Percentiles rank a stretch among this genome's conserved stretches.
phyloP scores from a whole-genome alignment of 2,113 vertebrate species.

The Vidua macroura region DNA sequence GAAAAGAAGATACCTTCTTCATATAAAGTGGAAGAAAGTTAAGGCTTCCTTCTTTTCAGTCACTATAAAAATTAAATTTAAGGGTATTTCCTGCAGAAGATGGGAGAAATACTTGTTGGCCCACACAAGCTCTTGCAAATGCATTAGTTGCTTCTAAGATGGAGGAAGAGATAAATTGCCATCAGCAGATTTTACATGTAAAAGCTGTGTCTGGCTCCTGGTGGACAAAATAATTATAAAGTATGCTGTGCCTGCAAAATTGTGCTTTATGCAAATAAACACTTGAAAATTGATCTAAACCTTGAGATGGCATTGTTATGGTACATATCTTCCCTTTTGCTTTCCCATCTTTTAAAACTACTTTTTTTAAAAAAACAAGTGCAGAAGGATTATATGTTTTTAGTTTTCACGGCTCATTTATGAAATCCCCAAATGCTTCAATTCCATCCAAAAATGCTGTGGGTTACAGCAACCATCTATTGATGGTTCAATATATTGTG shows the following conservation, averaged over 20 bases:
- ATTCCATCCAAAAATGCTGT: not conserved
- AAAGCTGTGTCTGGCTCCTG: not conserved
- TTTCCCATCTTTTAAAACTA: not conserved
- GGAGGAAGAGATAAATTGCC: not conserved
- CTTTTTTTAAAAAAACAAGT: not conserved
- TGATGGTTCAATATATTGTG: not conserved
- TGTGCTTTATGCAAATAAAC: not conserved
- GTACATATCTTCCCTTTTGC: not conserved
- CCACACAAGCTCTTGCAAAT: not conserved
- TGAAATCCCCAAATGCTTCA: not conserved
- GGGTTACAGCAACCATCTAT: not conserved
- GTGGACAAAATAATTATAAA: not conserved
- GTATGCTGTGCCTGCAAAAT: not conserved
- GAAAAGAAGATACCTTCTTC: not conserved
- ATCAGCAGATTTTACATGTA: not conserved
- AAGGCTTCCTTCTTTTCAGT: not conserved
- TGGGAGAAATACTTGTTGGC: not conserved
- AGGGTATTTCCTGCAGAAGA: not conserved
- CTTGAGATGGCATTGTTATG: not conserved
- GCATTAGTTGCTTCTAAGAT: not conserved
- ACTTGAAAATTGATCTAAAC: not conserved
- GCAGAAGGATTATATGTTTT: not conserved
- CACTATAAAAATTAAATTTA: not conserved
- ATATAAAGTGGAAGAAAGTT: not conserved
- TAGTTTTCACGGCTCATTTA: not conserved